Conservation (phyloP, 2,888 invertebrate genomes). For the Zaprionus bogoriensis region DNA sequence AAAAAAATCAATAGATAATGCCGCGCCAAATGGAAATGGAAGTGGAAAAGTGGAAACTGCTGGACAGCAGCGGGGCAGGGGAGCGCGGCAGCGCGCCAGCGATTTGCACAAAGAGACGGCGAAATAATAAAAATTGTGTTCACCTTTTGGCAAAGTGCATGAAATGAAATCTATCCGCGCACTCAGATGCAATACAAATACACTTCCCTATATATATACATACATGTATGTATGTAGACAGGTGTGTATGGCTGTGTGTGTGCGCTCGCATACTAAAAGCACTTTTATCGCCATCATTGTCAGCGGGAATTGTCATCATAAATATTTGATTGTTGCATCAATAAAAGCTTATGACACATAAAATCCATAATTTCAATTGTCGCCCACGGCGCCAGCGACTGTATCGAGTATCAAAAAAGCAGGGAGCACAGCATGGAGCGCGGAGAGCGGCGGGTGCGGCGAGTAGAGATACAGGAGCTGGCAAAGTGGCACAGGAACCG, state of each 20-base stretch:
- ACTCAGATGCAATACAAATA: neutral
- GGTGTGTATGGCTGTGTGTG: neutral
- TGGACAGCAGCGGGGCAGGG: neutral
- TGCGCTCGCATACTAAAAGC: conserved; percentile 45
- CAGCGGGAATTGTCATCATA: conserved; percentile 76
- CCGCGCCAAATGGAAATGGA: neutral
- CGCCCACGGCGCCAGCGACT: conserved; percentile 46
- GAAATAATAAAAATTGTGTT: conserved; percentile 6
- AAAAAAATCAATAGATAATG: neutral
- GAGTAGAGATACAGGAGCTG: neutral
- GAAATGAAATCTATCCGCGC: conserved; percentile 19
- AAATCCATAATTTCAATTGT: conserved; percentile 78
- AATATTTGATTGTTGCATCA: conserved; percentile 78
- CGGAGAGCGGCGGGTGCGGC: neutral
- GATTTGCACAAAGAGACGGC: conserved; percentile 11
- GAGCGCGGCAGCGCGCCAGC: too few relatives aligned
- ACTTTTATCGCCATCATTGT: conserved; percentile 75
- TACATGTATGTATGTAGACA: neutral
- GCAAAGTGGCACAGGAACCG: conserved; percentile 33
- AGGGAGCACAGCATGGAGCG: neutral
- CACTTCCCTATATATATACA: neutral
- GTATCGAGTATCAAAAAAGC: neutral
- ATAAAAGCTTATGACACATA: conserved; percentile 78
- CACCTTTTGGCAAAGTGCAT: conserved; percentile 25
- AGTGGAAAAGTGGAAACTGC: conserved; percentile 1